Conservation (phyloP, 2,888 invertebrate genomes). For the Phaedon cochleariae region DNA sequence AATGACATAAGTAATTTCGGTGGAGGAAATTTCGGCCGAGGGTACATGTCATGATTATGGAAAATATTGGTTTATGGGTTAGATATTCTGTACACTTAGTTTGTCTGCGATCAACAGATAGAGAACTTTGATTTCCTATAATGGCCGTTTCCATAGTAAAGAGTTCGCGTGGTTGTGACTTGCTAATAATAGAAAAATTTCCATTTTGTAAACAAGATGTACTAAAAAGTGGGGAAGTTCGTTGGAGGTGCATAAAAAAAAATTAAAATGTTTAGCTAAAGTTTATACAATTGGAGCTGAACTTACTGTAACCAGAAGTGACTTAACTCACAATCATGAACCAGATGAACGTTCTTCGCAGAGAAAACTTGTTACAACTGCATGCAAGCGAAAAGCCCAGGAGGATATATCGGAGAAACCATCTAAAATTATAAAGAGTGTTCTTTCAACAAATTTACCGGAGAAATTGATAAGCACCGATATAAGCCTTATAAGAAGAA, state of each 20-base stretch:
- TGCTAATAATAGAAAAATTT: too few species aligned
- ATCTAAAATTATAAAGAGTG: neutral
- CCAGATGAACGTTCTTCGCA: neutral
- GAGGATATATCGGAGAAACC: conserved; percentile 2
- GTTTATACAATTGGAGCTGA: conserved; percentile 16
- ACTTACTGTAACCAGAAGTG: neutral
- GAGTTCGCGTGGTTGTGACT: too few species aligned
- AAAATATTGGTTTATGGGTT: too few species aligned
- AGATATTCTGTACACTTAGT: too few species aligned
- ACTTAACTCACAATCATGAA: conserved; percentile 4
- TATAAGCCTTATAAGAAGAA: neutral
- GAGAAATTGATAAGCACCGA: neutral
- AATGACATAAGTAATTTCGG: too few species aligned
- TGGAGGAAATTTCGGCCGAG: too few species aligned
- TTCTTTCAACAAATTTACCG: neutral
- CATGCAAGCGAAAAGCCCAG: conserved; percentile 1
- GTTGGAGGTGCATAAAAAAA: conserved; percentile 29
- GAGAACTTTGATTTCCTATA: too few species aligned
- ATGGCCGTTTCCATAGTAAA: too few species aligned
- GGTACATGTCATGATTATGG: too few species aligned
- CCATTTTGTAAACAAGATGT: too few species aligned
- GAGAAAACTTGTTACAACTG: conserved; percentile 8
- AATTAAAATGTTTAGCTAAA: conserved; percentile 8
- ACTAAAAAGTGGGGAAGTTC: conserved; percentile 21
- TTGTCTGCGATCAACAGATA: too few species aligned